These are phyloP conservation scores for Myotis vivesi DNA, from an alignment of 2,797 vertebrate species.

Conservation along the genomic window DNA sequence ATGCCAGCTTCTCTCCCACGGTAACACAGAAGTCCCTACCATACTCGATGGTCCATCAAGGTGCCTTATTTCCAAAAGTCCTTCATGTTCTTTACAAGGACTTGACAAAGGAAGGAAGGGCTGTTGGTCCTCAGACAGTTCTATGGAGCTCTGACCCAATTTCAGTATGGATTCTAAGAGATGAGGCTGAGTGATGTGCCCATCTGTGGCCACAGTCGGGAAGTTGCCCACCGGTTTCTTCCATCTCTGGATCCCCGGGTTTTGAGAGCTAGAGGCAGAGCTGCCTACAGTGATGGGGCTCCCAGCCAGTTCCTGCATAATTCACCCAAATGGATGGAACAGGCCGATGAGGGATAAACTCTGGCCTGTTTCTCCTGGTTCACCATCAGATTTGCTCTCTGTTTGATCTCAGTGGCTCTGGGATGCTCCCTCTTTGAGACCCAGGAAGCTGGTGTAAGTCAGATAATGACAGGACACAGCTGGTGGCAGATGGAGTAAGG, in stretches of 20 bases:
- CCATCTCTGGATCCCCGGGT: neutral
- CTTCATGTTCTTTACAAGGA: neutral
- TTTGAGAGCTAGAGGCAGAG: neutral
- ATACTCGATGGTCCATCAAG: too few relatives aligned
- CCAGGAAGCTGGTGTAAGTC: neutral
- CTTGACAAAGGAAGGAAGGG: neutral
- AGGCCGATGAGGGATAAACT: neutral
- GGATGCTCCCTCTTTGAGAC: slow-evolving; percentile 36
- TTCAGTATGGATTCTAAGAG: neutral
- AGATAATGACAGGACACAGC: neutral
- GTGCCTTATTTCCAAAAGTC: neutral
- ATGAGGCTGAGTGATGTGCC: accelerated
- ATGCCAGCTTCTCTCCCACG: neutral
- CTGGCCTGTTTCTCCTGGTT: neutral
- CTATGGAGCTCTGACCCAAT: neutral
- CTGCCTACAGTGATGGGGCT: neutral
- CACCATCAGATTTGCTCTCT: slow-evolving; percentile 23
- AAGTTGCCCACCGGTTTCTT: neutral
- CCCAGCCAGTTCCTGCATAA: neutral
- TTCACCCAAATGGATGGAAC: slow-evolving; percentile 7
- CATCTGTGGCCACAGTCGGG: neutral
- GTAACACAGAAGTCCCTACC: neutral
- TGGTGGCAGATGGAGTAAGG: neutral
- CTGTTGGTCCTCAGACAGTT: neutral
- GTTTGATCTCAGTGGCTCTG: slow-evolving; percentile 55